Base-by-base conservation (phyloP, 1,140 invertebrate genomes). In the Paracyclopina nana region DNA sequence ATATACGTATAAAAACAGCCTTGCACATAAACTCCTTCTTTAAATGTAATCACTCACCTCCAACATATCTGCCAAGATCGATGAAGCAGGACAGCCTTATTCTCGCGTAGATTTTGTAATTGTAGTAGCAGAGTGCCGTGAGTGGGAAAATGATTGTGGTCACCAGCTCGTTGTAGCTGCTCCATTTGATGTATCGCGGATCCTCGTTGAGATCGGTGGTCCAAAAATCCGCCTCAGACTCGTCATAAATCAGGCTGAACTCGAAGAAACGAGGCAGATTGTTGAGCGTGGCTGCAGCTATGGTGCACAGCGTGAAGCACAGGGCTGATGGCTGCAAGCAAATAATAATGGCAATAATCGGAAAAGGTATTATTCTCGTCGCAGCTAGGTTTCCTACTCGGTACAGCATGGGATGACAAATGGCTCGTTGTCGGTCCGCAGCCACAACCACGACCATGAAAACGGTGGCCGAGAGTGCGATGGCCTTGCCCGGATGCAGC, bases 321-420 rank as follows among this genome's bases (percentile, higher is more conserved):
- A n/a, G 14, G 8, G 20, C 34, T 16, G 20, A 38, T 38, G 34
- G n/a, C 34, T 38, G 14, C n/a, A 20, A 20, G n/a, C 34, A 16
- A 9, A 38, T 16, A 38, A 4, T 16, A 38, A 8, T 4, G 34
- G 8, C 34, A n/a, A 38, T 38, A 38, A 38, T 2, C 3, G 34
- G 20, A 38, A 38, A 38, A 16, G 2, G 34, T 16, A 16, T 9
- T n/a, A 9, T 9, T 38, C 34, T 31, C 29, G 14, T 31, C 29
- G 29, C n/a, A n/a, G n/a, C 29, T 5, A 9, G 5, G n/a, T 5
- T 38, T n/a, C 4, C 34, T 38, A n/a, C 14, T 20, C 34, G 14
- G 34, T 38, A 38, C 34, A 38, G 34, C 34, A 38, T 38, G 5
- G 34, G 34, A 38, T 38, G 14, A 38, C 34, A 38, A 38, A 38